Conservation (phyloP, 2,888 invertebrate genomes). For the Drosophila mayaguana region DNA sequence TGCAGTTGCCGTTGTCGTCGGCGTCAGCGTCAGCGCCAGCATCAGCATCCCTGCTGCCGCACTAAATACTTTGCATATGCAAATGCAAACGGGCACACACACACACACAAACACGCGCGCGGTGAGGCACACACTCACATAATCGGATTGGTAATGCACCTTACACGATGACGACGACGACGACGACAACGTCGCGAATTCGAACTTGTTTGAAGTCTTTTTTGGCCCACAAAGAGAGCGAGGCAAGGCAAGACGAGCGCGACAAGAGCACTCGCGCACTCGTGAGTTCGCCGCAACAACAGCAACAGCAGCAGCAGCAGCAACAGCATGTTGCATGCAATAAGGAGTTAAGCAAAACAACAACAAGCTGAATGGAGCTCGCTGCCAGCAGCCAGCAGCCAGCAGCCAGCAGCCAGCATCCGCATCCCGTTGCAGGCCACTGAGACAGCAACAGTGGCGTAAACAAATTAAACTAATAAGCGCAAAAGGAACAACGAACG, state of each 20-base stretch:
- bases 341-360: constrained; percentile 34
- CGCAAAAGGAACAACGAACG: constrained; percentile 70
- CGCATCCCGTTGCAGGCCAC: constrained; percentile 46
- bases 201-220: constrained; percentile 77
- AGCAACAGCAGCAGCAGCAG: constrained; percentile 21
- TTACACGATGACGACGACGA: constrained; percentile 53
- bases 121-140: constrained; percentile 16
- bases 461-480: constrained; percentile 80
- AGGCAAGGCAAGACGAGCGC: constrained; percentile 23
- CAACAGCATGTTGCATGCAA: constrained; percentile 74
- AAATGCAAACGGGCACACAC: constrained; percentile 45
- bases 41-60: constrained; percentile 33
- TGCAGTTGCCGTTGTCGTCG: constrained; percentile 23
- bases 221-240: constrained; percentile 46
- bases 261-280: constrained; percentile 41
- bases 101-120: constrained; percentile 8
- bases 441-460: constrained; percentile 44
- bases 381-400: constrained; percentile 22
- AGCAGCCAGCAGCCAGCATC: constrained; percentile 26
- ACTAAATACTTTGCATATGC: constrained; percentile 79
- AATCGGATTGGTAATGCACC: constrained; percentile 69
- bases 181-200: constrained; percentile 72
- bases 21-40: constrained; percentile 23
- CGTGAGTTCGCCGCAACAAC: constrained; percentile 62
- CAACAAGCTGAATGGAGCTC: constrained; percentile 31